Percentiles rank a stretch among this genome's conserved stretches.
These are phyloP conservation scores for Meloe dianella DNA, from an alignment of 2,888 invertebrate genomes.

Conservation along the genomic window DNA sequence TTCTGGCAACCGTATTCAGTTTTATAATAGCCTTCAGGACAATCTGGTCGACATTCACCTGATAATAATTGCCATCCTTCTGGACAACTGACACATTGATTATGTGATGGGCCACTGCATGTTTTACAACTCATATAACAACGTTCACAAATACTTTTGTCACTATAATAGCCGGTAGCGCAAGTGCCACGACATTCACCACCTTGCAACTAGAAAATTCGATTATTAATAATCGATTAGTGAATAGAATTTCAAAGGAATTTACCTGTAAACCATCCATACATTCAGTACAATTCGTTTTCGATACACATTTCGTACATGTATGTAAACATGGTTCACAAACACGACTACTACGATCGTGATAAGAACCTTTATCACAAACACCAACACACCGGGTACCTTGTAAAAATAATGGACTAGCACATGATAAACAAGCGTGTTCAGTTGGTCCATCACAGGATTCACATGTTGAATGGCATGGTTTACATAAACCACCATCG, in stretches of 20 bases:
- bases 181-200: constrained; percentile 84
- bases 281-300: constrained; percentile 82
- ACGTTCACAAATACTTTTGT: constrained; percentile 80
- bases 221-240: too few relatives aligned
- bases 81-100: constrained; percentile 86
- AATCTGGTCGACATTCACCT: constrained; percentile 84
- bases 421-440: constrained; percentile 75
- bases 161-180: constrained; percentile 84
- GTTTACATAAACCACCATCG: constrained; percentile 72
- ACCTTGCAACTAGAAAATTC: constrained; percentile 67
- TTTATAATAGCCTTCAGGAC: constrained; percentile 87
- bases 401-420: constrained; percentile 74
- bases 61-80: constrained; percentile 81
- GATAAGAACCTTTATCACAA: constrained; percentile 74
- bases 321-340: constrained; percentile 83
- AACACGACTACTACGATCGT: constrained; percentile 67
- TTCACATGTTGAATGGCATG: constrained; percentile 80
- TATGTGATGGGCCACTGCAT: constrained; percentile 82
- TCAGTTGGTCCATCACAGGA: constrained; percentile 82
- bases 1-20: constrained; percentile 82
- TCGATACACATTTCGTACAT: constrained; percentile 77
- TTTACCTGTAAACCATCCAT: constrained; percentile 71
- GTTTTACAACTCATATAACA: constrained; percentile 86
- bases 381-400: constrained; percentile 75
- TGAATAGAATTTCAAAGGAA: too few relatives aligned